Conservation (phyloP, 2,888 invertebrate genomes). For the Lacanobia wlatinum region DNA sequence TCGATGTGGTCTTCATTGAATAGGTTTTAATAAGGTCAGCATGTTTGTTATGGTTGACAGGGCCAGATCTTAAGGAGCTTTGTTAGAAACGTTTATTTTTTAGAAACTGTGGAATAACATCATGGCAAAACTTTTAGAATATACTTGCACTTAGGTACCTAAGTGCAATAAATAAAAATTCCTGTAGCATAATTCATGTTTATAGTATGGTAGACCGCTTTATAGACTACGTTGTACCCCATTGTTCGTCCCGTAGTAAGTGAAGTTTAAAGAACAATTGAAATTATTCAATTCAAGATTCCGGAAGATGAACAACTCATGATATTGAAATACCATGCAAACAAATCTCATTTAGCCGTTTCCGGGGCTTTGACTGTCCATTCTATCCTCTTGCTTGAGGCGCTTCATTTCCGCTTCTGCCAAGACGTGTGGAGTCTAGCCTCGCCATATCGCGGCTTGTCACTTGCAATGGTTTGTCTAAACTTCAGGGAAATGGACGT, state of each 20-base stretch:
- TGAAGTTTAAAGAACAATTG: conserved; percentile 1
- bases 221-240: background rate
- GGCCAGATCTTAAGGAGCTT: background rate
- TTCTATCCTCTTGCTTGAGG: conserved; percentile 66
- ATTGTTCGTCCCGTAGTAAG: no score
- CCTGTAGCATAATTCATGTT: no score
- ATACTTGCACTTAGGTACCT: no score
- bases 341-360: conserved; percentile 75
- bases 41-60: conserved; percentile 61
- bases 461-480: conserved; percentile 42
- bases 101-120: no score
- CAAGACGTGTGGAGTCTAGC: conserved; percentile 45
- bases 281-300: background rate
- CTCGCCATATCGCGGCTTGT: conserved; percentile 33
- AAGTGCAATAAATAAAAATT: no score
- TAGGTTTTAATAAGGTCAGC: conserved; percentile 28
- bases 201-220: background rate
- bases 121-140: no score
- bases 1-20: conserved; percentile 17
- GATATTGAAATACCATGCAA: conserved; percentile 39
- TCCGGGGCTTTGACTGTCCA: conserved; percentile 71
- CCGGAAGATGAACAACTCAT: background rate
- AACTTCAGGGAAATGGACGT: background rate
- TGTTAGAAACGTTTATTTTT: no score
- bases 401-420: conserved; percentile 78